phyloP scores from a whole-genome alignment of 2,113 vertebrate species.

The Engystomops pustulosus region DNA sequence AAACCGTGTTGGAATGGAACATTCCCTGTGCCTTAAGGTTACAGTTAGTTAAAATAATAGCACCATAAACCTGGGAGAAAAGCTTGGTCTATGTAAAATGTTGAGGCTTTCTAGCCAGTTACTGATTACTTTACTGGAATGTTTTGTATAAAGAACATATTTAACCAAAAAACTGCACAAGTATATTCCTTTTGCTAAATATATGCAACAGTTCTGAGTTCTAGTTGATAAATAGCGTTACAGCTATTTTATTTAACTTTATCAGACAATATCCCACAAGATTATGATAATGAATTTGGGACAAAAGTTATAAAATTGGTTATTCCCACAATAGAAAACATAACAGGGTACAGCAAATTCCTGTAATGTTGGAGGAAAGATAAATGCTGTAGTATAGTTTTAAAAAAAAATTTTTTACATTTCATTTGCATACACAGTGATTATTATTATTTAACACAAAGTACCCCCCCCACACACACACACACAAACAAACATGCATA shows the following conservation, averaged over 20 bases:
- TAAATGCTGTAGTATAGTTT: too few species aligned
- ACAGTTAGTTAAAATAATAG: constrained; percentile 23
- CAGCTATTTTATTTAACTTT: background rate
- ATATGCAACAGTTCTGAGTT: background rate
- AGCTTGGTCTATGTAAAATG: background rate
- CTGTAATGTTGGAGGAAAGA: too few species aligned
- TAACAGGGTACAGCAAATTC: too few species aligned
- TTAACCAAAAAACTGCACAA: background rate
- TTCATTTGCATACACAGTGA: too few species aligned
- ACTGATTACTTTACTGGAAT: background rate
- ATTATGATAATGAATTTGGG: too few species aligned
- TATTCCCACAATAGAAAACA: too few species aligned
- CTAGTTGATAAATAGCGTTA: background rate
- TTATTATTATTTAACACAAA: too few species aligned
- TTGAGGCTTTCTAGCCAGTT: background rate
- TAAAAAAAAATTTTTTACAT: too few species aligned
- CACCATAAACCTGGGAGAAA: background rate
- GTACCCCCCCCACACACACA: too few species aligned
- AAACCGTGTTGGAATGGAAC: background rate
- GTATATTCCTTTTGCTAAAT: background rate
- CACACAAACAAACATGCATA: too few species aligned
- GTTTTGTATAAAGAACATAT: background rate
- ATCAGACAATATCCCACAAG: background rate
- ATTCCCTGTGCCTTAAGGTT: background rate
- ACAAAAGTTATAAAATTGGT: too few species aligned